Conservation (phyloP, 2,888 invertebrate species). For the Nebria brevicollis region DNA sequence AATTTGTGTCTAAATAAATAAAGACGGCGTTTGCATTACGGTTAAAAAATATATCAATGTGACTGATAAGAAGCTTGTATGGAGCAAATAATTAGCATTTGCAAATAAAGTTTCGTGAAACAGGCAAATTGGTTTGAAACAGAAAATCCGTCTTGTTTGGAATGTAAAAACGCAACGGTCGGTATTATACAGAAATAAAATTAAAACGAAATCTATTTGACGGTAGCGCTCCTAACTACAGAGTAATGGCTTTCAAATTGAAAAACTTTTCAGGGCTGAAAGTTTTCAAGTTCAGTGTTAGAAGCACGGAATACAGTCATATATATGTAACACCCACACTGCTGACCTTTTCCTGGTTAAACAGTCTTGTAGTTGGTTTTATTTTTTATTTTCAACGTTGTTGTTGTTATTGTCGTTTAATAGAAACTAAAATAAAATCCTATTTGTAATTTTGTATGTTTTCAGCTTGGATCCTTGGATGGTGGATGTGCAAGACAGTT, state of each 20-base stretch:
- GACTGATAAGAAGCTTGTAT: no score
- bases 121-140: no score
- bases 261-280: not conserved
- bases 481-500: conserved; percentile 95
- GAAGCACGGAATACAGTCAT: not conserved
- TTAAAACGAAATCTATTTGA: conserved; percentile 42
- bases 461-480: conserved; percentile 92
- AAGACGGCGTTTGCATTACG: no score
- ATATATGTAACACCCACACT: not conserved
- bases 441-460: conserved; percentile 51
- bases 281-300: not conserved
- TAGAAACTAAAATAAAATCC: not conserved
- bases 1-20: no score
- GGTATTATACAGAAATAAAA: conserved; percentile 23
- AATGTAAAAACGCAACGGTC: conserved; percentile 37
- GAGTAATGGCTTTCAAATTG: not conserved
- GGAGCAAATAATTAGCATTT: no score
- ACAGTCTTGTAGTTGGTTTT: conserved; percentile 8
- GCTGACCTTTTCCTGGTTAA: not conserved
- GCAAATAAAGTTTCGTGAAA: no score
- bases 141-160: not conserved
- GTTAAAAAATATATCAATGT: no score
- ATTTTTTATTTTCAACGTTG: not conserved
- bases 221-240: not conserved
- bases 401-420: not conserved